Base-by-base conservation (phyloP, 1,140 invertebrate genomes). In the Cherax quadricarinatus region DNA sequence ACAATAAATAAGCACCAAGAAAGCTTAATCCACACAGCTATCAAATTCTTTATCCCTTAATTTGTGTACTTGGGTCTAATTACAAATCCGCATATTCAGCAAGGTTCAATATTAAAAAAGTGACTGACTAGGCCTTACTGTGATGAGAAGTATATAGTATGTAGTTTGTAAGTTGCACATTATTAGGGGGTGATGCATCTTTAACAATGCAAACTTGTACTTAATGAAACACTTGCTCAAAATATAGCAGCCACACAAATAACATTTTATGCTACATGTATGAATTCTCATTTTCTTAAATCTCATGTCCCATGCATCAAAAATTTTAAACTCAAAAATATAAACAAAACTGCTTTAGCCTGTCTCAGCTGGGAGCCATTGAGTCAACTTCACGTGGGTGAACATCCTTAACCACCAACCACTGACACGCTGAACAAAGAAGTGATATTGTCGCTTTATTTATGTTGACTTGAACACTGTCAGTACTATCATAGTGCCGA, bases 331-430 rank as follows among this genome's bases (percentile, higher is more conserved):
- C 9, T 85, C 83, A 85, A 88, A 60, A 88, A 60, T 66, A 85
- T 80, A 49, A 88, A 60, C 14, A 80, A 24, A 88, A 88, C 48
- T 41, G 48, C n/a, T 80, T 79, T 73, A 89, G 85, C 84, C 53
- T 86, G 84, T 91, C 90, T 91, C 90, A 91, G 84, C 90, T 91
- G n/a, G 90, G 90, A 51, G 78, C 90, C 75, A 91, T 78, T 14
- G 90, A 86, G 62, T 86, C 75, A 66, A 91, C 84, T 81, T 91
- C 90, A 73, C 60, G 90, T 57, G 84, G 90, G 18, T 86, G 84
- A 53, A 87, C 85, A 87, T 86, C 60, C 51, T 91, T 91, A 4
- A 91, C 85, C 84, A 91, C 84, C 70, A 86, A n/a, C 90, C 90
- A 91, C 53, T 86, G 90, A 81, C 90, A 91, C 18, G 57, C 30